phyloP scores from a whole-genome alignment of 1,140 invertebrate species.

The Caenorhabditis inopinata region DNA sequence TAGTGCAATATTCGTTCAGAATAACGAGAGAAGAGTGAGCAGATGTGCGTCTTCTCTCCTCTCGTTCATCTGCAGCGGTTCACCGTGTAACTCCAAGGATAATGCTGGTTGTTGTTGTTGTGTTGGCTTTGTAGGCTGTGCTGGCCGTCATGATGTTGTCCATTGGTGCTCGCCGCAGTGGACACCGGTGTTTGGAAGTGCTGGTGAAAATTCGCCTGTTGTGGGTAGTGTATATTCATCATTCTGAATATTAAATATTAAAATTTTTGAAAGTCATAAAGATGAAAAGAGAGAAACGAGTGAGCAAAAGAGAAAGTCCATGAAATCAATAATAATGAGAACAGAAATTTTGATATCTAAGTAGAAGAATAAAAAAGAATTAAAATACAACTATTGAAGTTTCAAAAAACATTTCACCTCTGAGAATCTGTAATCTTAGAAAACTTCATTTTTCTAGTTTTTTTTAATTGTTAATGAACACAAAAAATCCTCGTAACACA shows the following conservation, averaged over 20 bases:
- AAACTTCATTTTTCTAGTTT: no score
- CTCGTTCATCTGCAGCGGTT: background rate
- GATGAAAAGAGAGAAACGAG: background rate
- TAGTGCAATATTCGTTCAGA: no score
- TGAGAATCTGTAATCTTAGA: no score
- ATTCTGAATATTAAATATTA: background rate
- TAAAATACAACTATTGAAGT: no score
- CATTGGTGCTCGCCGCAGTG: background rate
- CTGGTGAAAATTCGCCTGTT: background rate
- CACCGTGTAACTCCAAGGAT: conserved; percentile 10
- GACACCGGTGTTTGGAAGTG: background rate
- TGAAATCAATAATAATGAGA: no score
- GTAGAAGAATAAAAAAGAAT: no score
- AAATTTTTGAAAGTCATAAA: background rate
- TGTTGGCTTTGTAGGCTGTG: background rate
- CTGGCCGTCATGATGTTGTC: background rate
- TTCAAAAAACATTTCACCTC: no score
- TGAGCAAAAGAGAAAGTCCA: background rate
- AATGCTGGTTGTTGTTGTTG: conserved; percentile 9
- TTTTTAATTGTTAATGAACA: no score
- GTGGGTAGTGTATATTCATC: background rate
- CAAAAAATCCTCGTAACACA: no score
- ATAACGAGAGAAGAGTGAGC: background rate
- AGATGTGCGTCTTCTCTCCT: background rate
- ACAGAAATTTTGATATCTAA: no score